phyloP scores from a whole-genome alignment of 1,140 invertebrate genomes.

The Cydia fagiglandana region DNA sequence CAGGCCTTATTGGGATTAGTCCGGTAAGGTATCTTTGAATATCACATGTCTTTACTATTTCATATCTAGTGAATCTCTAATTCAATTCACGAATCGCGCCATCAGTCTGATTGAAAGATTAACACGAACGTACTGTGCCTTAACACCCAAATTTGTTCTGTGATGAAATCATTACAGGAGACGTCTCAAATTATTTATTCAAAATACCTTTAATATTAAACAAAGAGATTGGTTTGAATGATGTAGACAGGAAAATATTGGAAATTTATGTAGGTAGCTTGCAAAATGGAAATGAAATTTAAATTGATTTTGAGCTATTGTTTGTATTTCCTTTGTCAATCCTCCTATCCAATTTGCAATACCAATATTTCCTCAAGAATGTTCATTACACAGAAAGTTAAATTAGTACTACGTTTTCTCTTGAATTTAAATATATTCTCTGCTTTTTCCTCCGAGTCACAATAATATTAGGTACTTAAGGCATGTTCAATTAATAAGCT shows the following conservation, averaged over 20 bases:
- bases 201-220: not conserved
- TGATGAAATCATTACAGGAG: not conserved
- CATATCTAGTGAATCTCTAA: too few relatives aligned
- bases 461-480: not conserved
- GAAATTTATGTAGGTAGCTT: constrained; percentile 8
- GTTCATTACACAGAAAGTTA: constrained; percentile 21
- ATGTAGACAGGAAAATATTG: constrained; percentile 3
- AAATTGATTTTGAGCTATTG: constrained; percentile 17
- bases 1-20: too few relatives aligned
- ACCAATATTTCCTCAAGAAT: constrained; percentile 18
- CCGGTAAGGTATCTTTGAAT: too few relatives aligned
- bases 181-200: constrained; percentile 8
- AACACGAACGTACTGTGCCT: not conserved
- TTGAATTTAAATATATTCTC: constrained; percentile 25
- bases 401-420: not conserved
- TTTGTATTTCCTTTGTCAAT: constrained; percentile 27
- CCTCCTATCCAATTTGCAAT: constrained; percentile 19
- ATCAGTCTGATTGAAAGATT: too few relatives aligned
- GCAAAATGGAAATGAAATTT: constrained; percentile 5
- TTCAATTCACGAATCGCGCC: too few relatives aligned
- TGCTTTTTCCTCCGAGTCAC: not conserved
- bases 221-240: not conserved
- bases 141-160: not conserved
- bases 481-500: too few relatives aligned
- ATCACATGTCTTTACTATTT: too few relatives aligned